These are phyloP conservation scores for Pyxicephalus adspersus DNA, from an alignment of 2,113 vertebrate species.

Conservation along the genomic window DNA sequence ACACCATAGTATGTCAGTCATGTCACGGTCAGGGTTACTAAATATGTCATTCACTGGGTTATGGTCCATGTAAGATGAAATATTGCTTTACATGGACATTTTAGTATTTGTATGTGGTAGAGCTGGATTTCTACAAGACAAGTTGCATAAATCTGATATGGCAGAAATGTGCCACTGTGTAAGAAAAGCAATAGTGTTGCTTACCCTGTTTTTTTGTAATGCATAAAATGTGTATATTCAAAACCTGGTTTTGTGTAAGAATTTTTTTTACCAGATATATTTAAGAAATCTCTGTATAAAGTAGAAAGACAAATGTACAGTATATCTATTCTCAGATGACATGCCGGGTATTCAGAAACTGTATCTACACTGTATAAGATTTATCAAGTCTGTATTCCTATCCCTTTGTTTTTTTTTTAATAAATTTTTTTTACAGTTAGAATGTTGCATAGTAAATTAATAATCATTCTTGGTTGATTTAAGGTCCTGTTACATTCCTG, in stretches of 20 bases:
- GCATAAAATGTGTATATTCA: neutral
- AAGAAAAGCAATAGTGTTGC: slow-evolving; percentile 72
- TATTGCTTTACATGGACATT: too few species aligned
- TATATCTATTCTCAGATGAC: neutral
- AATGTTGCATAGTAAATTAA: neutral
- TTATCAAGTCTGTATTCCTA: slow-evolving; percentile 62
- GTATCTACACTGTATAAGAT: slow-evolving; percentile 50
- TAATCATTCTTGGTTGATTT: too few species aligned
- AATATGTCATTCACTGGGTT: too few species aligned
- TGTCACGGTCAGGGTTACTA: too few species aligned
- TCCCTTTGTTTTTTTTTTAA: slow-evolving; percentile 64
- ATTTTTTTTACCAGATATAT: neutral
- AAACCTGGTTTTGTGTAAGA: neutral
- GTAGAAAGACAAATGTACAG: neutral
- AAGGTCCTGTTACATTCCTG: too few species aligned
- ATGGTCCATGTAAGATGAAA: too few species aligned
- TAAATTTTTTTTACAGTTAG: slow-evolving; percentile 66
- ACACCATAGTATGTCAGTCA: too few species aligned
- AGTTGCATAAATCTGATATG: slow-evolving; percentile 76
- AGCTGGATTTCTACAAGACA: slow-evolving; percentile 69
- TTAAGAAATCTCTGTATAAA: neutral
- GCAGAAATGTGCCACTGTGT: slow-evolving; percentile 71
- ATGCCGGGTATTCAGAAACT: neutral
- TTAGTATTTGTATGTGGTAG: slow-evolving; percentile 68
- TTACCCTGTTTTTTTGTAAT: slow-evolving; percentile 64